Evolutionary conservation across 2,113 vertebrate genomes (phyloP).

Genomic region (Kryptolebias marmoratus): DNA sequence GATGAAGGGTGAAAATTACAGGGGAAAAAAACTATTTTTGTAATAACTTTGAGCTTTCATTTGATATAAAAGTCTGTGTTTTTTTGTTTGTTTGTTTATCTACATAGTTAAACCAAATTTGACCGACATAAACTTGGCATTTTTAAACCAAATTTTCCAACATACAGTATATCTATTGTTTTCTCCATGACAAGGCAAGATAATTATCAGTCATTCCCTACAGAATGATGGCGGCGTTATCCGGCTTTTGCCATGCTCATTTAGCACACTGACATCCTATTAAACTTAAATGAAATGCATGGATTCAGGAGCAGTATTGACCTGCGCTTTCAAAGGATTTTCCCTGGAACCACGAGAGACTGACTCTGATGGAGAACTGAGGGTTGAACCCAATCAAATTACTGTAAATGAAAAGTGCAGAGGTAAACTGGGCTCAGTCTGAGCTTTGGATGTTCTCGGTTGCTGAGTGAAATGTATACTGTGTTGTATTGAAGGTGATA

Average conservation of each 20-base stretch:
- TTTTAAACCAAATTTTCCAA: slow-evolving; percentile 13
- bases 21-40: slow-evolving; percentile 1
- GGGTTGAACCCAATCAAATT: slow-evolving; percentile 22
- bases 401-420: slow-evolving; percentile 8
- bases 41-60: slow-evolving; percentile 5
- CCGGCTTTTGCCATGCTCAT: slow-evolving; percentile 23
- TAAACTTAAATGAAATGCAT: slow-evolving; percentile 54
- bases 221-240: slow-evolving; percentile 16
- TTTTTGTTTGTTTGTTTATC: neutral
- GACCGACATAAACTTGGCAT: neutral
- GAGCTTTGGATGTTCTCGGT: neutral
- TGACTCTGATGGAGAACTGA: slow-evolving; percentile 11
- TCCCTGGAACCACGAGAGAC: slow-evolving; percentile 13
- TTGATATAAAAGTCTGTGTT: neutral
- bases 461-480: slow-evolving; percentile 2
- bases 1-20: slow-evolving; percentile 16
- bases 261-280: slow-evolving; percentile 54
- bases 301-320: slow-evolving; percentile 36
- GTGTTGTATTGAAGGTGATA: neutral
- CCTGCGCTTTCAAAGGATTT: slow-evolving; percentile 16
- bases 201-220: slow-evolving; percentile 31
- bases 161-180: slow-evolving; percentile 1
- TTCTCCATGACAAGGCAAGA: slow-evolving; percentile 3
- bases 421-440: neutral
- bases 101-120: slow-evolving; percentile 10